These are phyloP conservation scores for Caenorhabditis macrosperma DNA, from an alignment of 2,888 invertebrate genomes.

Conservation along the genomic window DNA sequence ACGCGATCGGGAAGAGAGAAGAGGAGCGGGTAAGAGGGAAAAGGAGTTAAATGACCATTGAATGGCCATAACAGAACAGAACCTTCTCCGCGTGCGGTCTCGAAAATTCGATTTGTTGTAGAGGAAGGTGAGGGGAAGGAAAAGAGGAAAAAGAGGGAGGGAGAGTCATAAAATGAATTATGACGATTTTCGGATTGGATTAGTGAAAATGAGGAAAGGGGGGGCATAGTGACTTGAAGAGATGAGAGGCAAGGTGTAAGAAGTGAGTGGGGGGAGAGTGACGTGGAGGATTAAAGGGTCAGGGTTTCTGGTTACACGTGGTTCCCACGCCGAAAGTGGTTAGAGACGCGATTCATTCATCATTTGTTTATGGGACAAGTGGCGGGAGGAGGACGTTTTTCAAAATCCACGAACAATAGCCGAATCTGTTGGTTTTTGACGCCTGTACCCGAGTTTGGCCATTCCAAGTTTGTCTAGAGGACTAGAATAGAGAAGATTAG, in stretches of 20 bases:
- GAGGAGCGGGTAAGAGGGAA: background rate
- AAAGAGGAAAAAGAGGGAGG: background rate
- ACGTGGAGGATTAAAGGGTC: background rate
- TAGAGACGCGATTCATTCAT: background rate
- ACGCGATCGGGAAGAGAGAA: conserved; percentile 39
- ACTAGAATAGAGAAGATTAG: too few species aligned
- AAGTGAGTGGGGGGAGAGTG: conserved; percentile 10
- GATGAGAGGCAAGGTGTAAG: conserved; percentile 18
- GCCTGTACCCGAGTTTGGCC: too few species aligned
- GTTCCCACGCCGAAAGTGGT: conserved; percentile 2
- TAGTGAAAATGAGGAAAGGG: conserved; percentile 16
- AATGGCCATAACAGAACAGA: conserved; percentile 3
- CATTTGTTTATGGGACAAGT: too few species aligned
- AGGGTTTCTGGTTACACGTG: background rate
- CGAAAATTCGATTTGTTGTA: background rate
- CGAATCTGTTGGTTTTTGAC: too few species aligned
- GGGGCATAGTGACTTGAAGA: conserved; percentile 10
- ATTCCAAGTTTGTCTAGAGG: too few species aligned
- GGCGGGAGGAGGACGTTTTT: too few species aligned
- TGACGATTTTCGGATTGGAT: conserved; percentile 54
- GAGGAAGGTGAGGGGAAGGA: conserved; percentile 2
- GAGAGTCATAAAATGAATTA: conserved; percentile 50
- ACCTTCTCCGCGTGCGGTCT: background rate
- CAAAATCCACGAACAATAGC: too few species aligned
- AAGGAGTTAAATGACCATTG: background rate